Evolutionary conservation across 2,888 invertebrate genomes (phyloP).

Genomic region (Tenthredo notha): DNA sequence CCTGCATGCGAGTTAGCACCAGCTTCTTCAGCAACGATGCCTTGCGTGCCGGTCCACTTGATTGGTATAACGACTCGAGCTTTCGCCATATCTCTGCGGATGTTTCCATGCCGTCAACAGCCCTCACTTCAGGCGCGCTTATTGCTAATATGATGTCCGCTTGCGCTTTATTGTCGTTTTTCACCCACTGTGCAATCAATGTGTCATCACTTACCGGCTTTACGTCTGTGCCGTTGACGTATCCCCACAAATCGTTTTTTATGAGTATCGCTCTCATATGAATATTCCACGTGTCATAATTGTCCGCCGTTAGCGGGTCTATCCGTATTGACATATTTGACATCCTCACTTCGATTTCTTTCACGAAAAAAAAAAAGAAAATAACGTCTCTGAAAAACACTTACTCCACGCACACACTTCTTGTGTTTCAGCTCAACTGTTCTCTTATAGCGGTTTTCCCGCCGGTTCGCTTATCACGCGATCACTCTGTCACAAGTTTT

Average conservation of each 20-base stretch:
- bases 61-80: slow-evolving; percentile 1
- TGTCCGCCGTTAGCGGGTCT: not conserved
- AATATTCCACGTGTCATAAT: not conserved
- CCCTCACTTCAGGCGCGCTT: not conserved
- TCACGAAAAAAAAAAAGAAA: no score
- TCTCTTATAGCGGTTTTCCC: no score
- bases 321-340: not conserved
- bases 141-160: not conserved
- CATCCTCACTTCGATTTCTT: no score
- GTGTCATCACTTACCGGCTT: not conserved
- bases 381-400: no score
- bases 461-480: no score
- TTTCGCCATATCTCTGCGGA: not conserved
- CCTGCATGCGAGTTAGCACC: slow-evolving; percentile 45
- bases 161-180: not conserved
- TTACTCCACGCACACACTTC: no score
- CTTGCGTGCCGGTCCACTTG: slow-evolving; percentile 51
- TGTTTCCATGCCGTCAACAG: not conserved
- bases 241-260: not conserved
- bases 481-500: no score
- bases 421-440: no score
- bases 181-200: not conserved
- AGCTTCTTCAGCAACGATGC: slow-evolving; percentile 17
- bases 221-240: not conserved
- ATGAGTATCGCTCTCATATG: not conserved